Evolutionary conservation across 2,888 invertebrate genomes (phyloP), one percentile per base, ranked within the genome.

Genomic region (Phymatocera aterrima): DNA sequence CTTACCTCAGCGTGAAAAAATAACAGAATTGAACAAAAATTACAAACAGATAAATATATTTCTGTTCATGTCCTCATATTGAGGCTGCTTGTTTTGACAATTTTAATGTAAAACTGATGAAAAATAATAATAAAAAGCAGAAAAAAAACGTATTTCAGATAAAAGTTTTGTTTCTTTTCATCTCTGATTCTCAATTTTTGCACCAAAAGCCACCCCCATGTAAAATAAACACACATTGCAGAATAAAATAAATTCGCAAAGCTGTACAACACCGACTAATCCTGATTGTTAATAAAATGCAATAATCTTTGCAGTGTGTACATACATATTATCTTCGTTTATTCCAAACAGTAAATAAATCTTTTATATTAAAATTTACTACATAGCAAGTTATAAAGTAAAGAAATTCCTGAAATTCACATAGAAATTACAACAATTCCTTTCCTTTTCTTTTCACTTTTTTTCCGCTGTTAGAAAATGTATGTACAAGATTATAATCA

Each of bases 11-110:
- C 28, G 28, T 61, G 1, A 34, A 61, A 31, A 61, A 60, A 31
- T 15, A n/a, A 31, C 43, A 43, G 5, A 10, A 8, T 10, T 43
- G 43, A 43, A 43, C 6, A 43, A 10, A 12, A 43, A 43, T n/a
- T n/a, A 54, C 18, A 21, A 21, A 28, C n/a, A 21, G 21, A 43
- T 6, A 43, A 68, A 8, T 68, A 18, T 43, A 68, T n/a, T 74
- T 74, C 31, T 64, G 40, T 12, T 65, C 78, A 80, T 72, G 46
- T 81, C 81, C 82, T 84, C 83, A 80, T 81, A 82, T 83, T 81
- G 81, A 84, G 81, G 65, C 79, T 80, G 48, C 79, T 78, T 78
- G 64, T 81, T 74, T 79, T 72, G 77, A 80, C 78, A 43, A 81
- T 78, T 72, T 79, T 77, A 57, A 77, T 80, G 70, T 81, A 72